These are phyloP conservation scores for Cyprinus carpio DNA, from an alignment of 2,113 vertebrate species.

Conservation along the genomic window DNA sequence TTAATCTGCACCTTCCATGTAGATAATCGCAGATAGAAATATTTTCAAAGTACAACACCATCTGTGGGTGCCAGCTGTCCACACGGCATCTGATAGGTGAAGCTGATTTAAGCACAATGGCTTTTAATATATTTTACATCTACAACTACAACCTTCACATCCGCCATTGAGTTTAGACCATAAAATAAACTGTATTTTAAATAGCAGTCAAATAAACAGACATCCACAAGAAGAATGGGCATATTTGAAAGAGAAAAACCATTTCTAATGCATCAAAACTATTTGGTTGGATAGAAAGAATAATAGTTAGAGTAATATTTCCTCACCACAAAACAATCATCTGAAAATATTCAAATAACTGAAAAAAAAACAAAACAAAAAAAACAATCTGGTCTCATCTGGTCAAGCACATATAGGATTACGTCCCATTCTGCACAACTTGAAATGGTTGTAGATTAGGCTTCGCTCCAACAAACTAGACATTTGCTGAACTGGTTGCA, in stretches of 20 bases:
- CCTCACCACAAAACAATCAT: no score
- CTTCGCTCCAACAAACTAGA: neutral
- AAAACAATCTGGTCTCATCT: neutral
- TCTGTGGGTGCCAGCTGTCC: slow-evolving; percentile 44
- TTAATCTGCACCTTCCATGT: slow-evolving; percentile 40
- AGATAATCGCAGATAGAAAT: slow-evolving; percentile 48
- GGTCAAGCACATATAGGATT: neutral
- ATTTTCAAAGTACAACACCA: slow-evolving; percentile 35
- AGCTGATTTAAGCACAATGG: slow-evolving; percentile 38
- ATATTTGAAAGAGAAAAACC: neutral
- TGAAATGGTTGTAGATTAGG: neutral
- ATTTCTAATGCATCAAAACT: neutral
- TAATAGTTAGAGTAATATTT: neutral
- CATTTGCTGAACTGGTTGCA: neutral
- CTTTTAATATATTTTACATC: slow-evolving; percentile 33
- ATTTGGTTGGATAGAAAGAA: neutral
- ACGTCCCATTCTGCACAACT: neutral
- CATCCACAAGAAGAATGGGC: neutral
- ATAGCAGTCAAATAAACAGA: neutral
- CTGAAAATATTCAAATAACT: neutral
- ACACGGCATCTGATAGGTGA: slow-evolving; percentile 11
- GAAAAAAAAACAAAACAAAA: neutral
- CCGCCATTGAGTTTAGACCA: neutral
- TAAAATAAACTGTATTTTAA: neutral
- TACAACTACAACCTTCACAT: slow-evolving; percentile 19